phyloP scores from a whole-genome alignment of 2,888 invertebrate genomes.

The Nephrocerus scutellatus region DNA sequence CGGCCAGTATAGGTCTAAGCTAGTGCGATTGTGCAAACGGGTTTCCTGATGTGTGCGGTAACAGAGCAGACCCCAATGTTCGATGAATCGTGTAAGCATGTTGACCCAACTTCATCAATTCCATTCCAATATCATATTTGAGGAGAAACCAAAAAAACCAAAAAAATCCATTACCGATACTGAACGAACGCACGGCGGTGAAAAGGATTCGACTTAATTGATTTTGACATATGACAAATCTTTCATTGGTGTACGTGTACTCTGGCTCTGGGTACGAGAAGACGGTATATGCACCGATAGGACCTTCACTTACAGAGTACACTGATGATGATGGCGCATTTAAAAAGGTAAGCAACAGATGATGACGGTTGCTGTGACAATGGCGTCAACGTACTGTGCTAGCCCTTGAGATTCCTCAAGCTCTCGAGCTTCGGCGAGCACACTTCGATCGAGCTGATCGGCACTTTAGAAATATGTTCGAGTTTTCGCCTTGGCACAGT shows the following conservation, averaged over 20 bases:
- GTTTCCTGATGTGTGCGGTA: no score
- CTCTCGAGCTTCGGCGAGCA: no score
- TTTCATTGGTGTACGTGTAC: constrained; percentile 27
- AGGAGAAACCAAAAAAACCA: constrained; percentile 4
- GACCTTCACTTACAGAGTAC: no score
- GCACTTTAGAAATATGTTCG: constrained; percentile 23
- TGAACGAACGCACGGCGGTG: constrained; percentile 23
- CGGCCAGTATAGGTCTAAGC: no score
- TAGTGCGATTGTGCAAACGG: no score
- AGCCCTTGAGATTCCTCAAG: no score
- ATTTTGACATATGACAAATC: constrained; percentile 48
- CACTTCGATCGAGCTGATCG: no score
- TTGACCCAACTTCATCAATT: constrained; percentile 44
- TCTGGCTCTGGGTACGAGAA: no score
- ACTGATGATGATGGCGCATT: no score
- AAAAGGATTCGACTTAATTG: constrained; percentile 46
- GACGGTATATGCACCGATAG: no score
- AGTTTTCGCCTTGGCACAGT: no score
- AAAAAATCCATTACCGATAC: constrained; percentile 25
- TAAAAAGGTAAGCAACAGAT: no score
- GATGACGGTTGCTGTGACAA: constrained; percentile 12
- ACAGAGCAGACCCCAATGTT: constrained; percentile 36
- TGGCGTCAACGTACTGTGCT: constrained; percentile 20
- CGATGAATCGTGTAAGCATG: constrained; percentile 47
- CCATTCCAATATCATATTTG: constrained; percentile 19